Conservation (phyloP, 2,888 invertebrate genomes). For the Drosophila nigricruria region DNA sequence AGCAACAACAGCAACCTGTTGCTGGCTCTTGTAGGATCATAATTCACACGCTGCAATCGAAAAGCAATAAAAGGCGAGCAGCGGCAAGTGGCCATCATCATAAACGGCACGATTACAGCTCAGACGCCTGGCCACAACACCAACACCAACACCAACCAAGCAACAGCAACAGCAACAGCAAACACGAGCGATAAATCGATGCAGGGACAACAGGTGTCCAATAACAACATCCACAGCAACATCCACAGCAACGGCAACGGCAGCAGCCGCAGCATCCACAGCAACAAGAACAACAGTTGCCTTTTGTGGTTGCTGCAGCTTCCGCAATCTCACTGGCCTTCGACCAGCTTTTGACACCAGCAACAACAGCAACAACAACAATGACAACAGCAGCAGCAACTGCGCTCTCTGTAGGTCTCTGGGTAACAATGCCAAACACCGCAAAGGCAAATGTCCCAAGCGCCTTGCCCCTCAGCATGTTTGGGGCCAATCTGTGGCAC, state of each 20-base stretch:
- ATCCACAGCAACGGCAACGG: slow-evolving; percentile 7
- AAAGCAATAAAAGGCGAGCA: slow-evolving; percentile 58
- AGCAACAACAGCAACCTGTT: slow-evolving; percentile 44
- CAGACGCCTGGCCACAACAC: slow-evolving; percentile 33
- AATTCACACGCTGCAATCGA: slow-evolving; percentile 66
- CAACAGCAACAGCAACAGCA: slow-evolving; percentile 29
- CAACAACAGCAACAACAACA: slow-evolving; percentile 20
- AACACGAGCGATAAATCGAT: slow-evolving; percentile 64
- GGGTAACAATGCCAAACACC: slow-evolving; percentile 54
- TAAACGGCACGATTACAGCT: slow-evolving; percentile 49
- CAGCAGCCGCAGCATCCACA: slow-evolving; percentile 16
- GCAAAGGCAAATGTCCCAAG: slow-evolving; percentile 5
- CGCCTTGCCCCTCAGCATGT: slow-evolving; percentile 15
- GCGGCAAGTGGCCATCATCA: slow-evolving; percentile 43
- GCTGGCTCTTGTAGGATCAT: slow-evolving; percentile 58
- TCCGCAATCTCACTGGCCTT: slow-evolving; percentile 60
- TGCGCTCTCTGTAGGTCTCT: slow-evolving; percentile 50
- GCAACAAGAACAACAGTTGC: slow-evolving; percentile 37
- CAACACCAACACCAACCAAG: slow-evolving; percentile 28
- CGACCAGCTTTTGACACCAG: slow-evolving; percentile 50
- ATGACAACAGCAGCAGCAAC: slow-evolving; percentile 16
- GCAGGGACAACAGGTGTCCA: slow-evolving; percentile 67
- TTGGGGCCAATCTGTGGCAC: slow-evolving; percentile 5
- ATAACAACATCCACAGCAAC: slow-evolving; percentile 33
- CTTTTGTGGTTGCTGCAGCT: slow-evolving; percentile 56